Base-by-base conservation (phyloP, 2,888 invertebrate species). In the Thereva nobilitata region DNA sequence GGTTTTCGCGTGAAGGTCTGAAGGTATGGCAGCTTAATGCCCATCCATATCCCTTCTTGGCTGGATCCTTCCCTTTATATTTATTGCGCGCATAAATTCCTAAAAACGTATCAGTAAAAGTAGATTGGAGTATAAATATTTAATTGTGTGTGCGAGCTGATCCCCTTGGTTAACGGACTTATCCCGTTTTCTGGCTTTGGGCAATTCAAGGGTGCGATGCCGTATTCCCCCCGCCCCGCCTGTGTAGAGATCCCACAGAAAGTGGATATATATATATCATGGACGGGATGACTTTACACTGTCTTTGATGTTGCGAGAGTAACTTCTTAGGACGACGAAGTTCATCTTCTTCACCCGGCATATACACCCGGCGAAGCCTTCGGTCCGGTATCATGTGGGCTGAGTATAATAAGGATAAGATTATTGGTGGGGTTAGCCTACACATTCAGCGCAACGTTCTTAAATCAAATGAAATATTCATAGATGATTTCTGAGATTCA, bases 121-220 rank as follows among this genome's bases (percentile, higher is more conserved):
- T 78, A 77, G 76, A 78, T 78, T 78, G 78, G 77, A 78, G 76
- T 78, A 77, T 78, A 77, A 78, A 78, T 78, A 78, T 78, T 78
- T 78, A 78, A 78, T 76, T 75, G 76, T 65, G 49, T 49, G 65
- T 64, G 47, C 54, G 38, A 45, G 53, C 61, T 61, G 49, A 61
- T 61, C 61, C 61, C 38, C 35, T 61, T 23, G 23, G 23, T 23
- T 59, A 61, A 61, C 61, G 50, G 53, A 5, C 10, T 40, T n/a
- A n/a, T 40, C 40, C 61, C 34, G 8, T 37, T 53, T 45, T 50
- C 41, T 50, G 41, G 38, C 50, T 61, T 37, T 42, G 23, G 12
- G 41, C 61, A 10, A 35, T 34, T 40, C 49, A 61, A 61, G 50
- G 61, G 23, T 23, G 23, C 23, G 23, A 23, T 23, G 23, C 23